Evolutionary conservation across 2,797 vertebrate species (phyloP).

Genomic region (Cygnus olor): DNA sequence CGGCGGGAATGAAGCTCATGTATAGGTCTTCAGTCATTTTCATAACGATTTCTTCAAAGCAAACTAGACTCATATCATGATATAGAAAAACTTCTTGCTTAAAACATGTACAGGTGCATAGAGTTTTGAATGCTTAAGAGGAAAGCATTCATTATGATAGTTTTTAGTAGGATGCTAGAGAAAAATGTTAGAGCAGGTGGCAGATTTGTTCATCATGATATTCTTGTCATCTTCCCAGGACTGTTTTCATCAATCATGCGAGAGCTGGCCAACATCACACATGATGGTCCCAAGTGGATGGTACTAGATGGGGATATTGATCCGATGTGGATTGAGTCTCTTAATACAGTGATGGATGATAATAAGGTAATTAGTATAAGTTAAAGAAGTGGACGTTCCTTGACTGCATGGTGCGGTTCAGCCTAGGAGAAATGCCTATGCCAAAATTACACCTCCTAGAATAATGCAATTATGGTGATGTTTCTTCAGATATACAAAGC

Average conservation of each 20-base stretch:
- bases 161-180: neutral
- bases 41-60: neutral
- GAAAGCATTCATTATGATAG: neutral
- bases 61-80: neutral
- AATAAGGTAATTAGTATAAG: constrained; percentile 88
- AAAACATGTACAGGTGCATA: neutral
- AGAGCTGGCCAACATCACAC: constrained; percentile 89
- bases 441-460: neutral
- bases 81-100: neutral
- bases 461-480: neutral
- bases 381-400: neutral
- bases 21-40: neutral
- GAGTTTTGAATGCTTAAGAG: neutral
- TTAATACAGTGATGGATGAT: constrained; percentile 99
- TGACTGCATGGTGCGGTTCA: neutral
- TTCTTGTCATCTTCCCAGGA: constrained; percentile 78
- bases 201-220: neutral
- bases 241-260: constrained; percentile 94
- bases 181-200: neutral
- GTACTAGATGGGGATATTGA: constrained; percentile 97
- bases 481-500: neutral
- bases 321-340: constrained; percentile 98
- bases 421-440: neutral
- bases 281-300: constrained; percentile 94
- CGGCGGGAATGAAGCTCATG: neutral